These are phyloP conservation scores for Platysteira castanea DNA, from an alignment of 2,113 vertebrate species.

Conservation along the genomic window DNA sequence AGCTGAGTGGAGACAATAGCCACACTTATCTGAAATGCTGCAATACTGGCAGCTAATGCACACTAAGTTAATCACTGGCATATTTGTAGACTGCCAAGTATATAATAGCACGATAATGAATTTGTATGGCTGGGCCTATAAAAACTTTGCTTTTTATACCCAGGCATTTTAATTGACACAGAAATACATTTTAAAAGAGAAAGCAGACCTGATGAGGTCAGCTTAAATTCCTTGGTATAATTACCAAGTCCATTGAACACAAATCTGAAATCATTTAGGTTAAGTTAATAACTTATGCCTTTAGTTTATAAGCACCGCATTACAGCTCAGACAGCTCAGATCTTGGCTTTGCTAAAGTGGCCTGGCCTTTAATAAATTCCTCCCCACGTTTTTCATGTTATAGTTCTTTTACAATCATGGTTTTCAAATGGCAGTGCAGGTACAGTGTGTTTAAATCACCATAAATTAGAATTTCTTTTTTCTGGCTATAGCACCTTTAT, in stretches of 20 bases:
- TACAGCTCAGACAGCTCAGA: constrained; percentile 59
- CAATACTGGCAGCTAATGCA: constrained; percentile 34
- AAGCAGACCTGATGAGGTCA: constrained; percentile 66
- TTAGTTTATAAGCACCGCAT: constrained; percentile 60
- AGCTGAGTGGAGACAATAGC: constrained; percentile 43
- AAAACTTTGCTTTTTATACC: constrained; percentile 67
- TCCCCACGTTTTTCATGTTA: constrained; percentile 59
- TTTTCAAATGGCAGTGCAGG: constrained; percentile 54
- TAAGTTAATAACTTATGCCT: constrained; percentile 66
- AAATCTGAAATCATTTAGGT: constrained; percentile 70
- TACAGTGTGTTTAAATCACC: constrained; percentile 57
- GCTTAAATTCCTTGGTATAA: constrained; percentile 62
- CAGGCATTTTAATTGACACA: constrained; percentile 66
- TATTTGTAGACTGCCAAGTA: constrained; percentile 59
- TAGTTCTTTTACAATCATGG: constrained; percentile 47
- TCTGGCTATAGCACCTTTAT: constrained; percentile 38
- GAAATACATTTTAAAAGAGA: constrained; percentile 70
- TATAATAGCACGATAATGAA: constrained; percentile 60
- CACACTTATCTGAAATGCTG: constrained; percentile 41
- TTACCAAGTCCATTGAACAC: constrained; percentile 63
- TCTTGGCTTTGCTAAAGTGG: constrained; percentile 53
- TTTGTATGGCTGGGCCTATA: constrained; percentile 59
- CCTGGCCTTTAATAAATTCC: constrained; percentile 64
- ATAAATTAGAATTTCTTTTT: constrained; percentile 44
- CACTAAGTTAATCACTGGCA: constrained; percentile 48